A percentile compares a stretch with the other conserved stretches of the same genome.
Evolutionary conservation across 2,888 invertebrate species (phyloP).

Genomic region (Volucella inflata): DNA sequence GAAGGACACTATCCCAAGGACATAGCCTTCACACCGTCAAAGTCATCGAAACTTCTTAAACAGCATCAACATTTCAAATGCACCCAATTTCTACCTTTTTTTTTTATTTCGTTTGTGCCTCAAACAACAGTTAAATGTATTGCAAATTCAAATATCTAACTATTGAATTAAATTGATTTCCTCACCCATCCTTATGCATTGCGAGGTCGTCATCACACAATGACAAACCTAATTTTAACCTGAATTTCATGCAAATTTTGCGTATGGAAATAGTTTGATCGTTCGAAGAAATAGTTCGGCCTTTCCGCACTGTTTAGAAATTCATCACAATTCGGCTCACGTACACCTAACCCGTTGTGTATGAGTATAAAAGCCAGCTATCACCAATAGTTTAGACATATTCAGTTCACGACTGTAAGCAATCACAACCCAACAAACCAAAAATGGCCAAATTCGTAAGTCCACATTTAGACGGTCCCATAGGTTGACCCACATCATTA

Average conservation of each 20-base stretch:
- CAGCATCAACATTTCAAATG: too few relatives aligned
- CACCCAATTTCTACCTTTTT: too few relatives aligned
- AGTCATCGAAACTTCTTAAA: too few relatives aligned
- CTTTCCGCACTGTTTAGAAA: background rate
- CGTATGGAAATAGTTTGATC: slow-evolving; percentile 3
- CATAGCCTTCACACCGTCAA: too few relatives aligned
- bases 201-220: too few relatives aligned
- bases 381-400: slow-evolving; percentile 19
- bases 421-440: slow-evolving; percentile 40
- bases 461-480: background rate
- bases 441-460: slow-evolving; percentile 73
- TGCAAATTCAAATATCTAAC: too few relatives aligned
- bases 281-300: slow-evolving; percentile 14
- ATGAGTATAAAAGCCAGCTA: slow-evolving; percentile 51
- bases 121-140: too few relatives aligned
- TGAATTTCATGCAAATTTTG: slow-evolving; percentile 3
- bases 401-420: slow-evolving; percentile 62
- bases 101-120: too few relatives aligned
- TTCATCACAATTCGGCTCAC: slow-evolving; percentile 51
- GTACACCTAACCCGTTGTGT: slow-evolving; percentile 21
- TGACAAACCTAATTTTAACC: slow-evolving; percentile 5
- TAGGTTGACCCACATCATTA: background rate
- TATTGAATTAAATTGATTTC: too few relatives aligned
- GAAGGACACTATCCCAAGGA: too few relatives aligned
- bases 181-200: too few relatives aligned